Evolutionary conservation across 2,888 invertebrate species (phyloP), one percentile per base, ranked within the genome.

Genomic region (Automeris io): DNA sequence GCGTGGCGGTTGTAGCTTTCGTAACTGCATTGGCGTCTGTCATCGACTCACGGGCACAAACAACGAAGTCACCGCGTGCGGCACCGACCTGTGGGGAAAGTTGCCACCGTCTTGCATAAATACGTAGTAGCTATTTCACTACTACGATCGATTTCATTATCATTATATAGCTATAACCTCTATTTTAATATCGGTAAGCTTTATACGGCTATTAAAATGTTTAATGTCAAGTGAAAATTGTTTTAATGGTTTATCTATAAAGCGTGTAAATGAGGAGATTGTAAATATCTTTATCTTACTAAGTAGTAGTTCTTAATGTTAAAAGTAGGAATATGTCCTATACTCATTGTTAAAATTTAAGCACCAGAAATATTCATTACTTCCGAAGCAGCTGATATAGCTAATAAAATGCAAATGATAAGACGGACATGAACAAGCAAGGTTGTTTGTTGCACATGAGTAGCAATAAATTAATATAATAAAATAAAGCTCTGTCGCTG

Each of bases 1-100:
- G 62, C 56, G 60, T 6, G n/a, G n/a, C n/a, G n/a, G 57, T 41
- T 65, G 70, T 73, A 80, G 74, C 83, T 85, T 83, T 85, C 85
- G 80, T 77, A 85, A 83, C 71, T 67, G 69, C 78, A 70, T 64
- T 65, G 55, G 40, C 40, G 71, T 65, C 60, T 52, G 74, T 70
- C 72, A 69, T 51, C 71, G 65, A 45, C 60, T 57, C 61, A 58
- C 65, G 65, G 67, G 69, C 56, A 57, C 57, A 46, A 48, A 21
- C 36, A 12, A 25, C 19, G 12, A 24, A 36, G 22, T 21, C 31
- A 38, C 29, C 41, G 47, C 55, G n/a, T n/a, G n/a, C n/a, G n/a
- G n/a, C n/a, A n/a, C n/a, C n/a, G n/a, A n/a, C n/a, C n/a, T n/a
- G n/a, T n/a, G 65, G 83, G 73, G 82, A 85, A 85, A 85, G 81